phyloP scores from a whole-genome alignment of 2,888 invertebrate species.

The Melikaiella ostensackeni region DNA sequence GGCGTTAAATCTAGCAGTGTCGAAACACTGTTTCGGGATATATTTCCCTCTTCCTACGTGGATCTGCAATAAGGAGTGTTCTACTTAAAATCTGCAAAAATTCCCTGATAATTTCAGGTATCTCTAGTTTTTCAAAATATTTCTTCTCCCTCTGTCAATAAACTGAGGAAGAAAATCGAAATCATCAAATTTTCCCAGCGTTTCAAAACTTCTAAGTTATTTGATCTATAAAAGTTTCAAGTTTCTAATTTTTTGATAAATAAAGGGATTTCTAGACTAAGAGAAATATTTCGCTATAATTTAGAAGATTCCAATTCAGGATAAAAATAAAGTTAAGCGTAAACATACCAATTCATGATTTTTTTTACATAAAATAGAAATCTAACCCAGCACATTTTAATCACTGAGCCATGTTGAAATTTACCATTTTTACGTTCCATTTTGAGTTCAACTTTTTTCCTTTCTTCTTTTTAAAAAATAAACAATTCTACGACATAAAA shows the following conservation, averaged over 20 bases:
- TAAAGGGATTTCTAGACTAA: background rate
- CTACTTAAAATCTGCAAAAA: background rate
- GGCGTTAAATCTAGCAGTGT: background rate
- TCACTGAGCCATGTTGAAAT: too few relatives aligned
- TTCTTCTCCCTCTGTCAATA: background rate
- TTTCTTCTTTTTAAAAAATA: too few relatives aligned
- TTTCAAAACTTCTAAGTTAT: background rate
- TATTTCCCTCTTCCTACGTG: constrained; percentile 5
- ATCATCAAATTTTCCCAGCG: background rate
- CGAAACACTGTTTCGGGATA: background rate
- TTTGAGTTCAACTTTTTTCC: too few relatives aligned
- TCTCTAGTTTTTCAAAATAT: background rate
- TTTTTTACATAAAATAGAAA: background rate
- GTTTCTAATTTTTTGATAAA: background rate
- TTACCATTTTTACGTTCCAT: too few relatives aligned
- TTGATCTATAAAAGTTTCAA: background rate
- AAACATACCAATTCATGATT: background rate
- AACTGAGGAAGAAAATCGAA: background rate
- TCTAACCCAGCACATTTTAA: too few relatives aligned
- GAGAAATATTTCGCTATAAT: background rate
- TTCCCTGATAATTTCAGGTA: background rate
- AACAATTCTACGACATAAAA: too few relatives aligned
- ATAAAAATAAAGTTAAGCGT: background rate
- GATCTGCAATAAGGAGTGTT: background rate
- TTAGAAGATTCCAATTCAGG: background rate